These are phyloP conservation scores for Odontomachus brunneus DNA, from an alignment of 1,140 invertebrate species.

Conservation along the genomic window DNA sequence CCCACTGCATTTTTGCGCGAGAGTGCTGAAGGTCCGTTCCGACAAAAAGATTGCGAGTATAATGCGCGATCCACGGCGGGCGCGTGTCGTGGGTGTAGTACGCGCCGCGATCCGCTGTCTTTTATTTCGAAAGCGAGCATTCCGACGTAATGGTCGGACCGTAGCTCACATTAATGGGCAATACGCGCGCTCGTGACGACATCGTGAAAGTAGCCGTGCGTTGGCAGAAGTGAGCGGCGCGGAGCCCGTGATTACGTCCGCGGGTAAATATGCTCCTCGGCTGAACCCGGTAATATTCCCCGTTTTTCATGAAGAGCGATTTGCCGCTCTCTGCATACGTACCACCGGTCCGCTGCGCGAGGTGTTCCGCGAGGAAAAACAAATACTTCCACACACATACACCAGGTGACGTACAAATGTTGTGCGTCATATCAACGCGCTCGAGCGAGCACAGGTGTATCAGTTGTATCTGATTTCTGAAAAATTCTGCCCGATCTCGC, in stretches of 20 bases:
- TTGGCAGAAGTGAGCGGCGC: slow-evolving; percentile 65
- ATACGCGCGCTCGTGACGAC: slow-evolving; percentile 64
- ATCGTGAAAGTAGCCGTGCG: slow-evolving; percentile 69
- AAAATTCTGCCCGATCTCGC: too few relatives aligned
- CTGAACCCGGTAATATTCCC: slow-evolving; percentile 44
- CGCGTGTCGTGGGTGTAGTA: slow-evolving; percentile 48
- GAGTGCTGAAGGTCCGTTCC: neutral
- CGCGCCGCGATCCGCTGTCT: slow-evolving; percentile 19
- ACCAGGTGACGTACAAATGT: too few relatives aligned
- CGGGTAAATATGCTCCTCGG: slow-evolving; percentile 55
- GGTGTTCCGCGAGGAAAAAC: neutral
- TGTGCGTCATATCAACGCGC: neutral
- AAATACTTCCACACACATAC: neutral
- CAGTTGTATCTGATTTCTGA: too few relatives aligned
- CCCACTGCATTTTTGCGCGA: slow-evolving; percentile 15
- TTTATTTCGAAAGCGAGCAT: slow-evolving; percentile 62
- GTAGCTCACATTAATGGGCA: slow-evolving; percentile 64
- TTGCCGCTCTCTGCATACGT: neutral
- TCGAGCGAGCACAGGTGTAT: too few relatives aligned
- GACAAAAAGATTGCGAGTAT: neutral
- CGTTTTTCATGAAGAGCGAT: slow-evolving; percentile 45
- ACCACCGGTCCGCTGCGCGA: neutral
- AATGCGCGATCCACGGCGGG: slow-evolving; percentile 23
- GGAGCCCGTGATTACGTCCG: slow-evolving; percentile 54
- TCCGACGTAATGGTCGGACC: slow-evolving; percentile 13